Evolutionary conservation across 2,888 invertebrate genomes (phyloP), one percentile per base, ranked within the genome.

Genomic region (Hedychridium roseum): DNA sequence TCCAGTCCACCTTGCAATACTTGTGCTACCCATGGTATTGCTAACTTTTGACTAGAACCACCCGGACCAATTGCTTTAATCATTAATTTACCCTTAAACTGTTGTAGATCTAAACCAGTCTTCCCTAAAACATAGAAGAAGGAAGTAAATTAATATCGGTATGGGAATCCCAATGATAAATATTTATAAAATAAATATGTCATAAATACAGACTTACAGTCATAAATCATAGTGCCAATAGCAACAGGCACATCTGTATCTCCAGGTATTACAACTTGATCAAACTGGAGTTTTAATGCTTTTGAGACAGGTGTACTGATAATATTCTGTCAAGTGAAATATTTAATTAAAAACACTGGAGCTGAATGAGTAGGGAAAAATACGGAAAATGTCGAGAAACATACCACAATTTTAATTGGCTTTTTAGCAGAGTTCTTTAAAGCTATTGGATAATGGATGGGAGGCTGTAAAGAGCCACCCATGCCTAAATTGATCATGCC

Each of bases 401-500:
- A 71, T 76, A 86, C 87, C 75, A 86, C 84, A 66, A 91, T 83
- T 73, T 86, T 85, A 43, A 90, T 81, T 50, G 87, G 81, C 70
- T 85, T 86, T 59, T 84, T 84, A 44, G 87, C 84, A 27, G 89
- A 88, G 73, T 88, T 91, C 64, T 85, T 83, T 34, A 91, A 84
- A 73, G 83, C 85, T 64, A 89, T 81, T 61, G 85, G 85, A 51
- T 86, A 79, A 45, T 81, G 80, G 71, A 81, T 85, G 5, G 89
- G 86, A 38, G 83, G 80, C 71, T 91, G 89, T 43, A 85, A 79
- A 18, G 88, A 87, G 38, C 91, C 87, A 38, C 92, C 83, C 50
- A 91, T 84, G 21, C 94, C 94, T 80, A 94, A 93, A 80, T 94
- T 92, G 21, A 94, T 81, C 48, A 88, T 79, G 64, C 87, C 86